These are phyloP conservation scores for Trachythela sp. DNA, from an alignment of 64 coral and sea anemone species.

Conservation along the genomic window DNA sequence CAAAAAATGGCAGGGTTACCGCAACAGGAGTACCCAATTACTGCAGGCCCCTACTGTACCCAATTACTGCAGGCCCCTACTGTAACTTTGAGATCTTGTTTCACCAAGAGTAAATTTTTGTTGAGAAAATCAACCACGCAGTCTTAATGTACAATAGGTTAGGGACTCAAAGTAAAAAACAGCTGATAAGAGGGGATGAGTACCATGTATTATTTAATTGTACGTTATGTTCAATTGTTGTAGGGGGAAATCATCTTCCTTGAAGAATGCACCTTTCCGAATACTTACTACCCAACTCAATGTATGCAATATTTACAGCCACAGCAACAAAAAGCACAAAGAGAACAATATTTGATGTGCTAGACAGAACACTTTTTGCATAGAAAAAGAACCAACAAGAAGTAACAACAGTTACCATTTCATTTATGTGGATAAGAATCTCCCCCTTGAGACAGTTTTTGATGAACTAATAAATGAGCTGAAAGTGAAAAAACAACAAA, in stretches of 20 bases:
- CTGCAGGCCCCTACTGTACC: too few species aligned
- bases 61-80: too few species aligned
- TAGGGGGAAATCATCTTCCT: background rate
- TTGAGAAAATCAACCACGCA: too few species aligned
- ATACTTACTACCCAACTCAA: background rate
- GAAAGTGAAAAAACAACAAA: background rate
- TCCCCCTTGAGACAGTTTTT: constrained; percentile 1
- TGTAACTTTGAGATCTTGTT: too few species aligned
- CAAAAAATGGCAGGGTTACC: too few species aligned
- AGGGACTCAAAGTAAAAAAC: background rate
- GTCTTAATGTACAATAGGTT: too few species aligned
- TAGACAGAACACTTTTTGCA: constrained; percentile 10
- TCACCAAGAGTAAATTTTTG: too few species aligned
- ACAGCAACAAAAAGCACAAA: constrained; percentile 23
- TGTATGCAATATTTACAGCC: constrained; percentile 13
- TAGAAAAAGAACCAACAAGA: constrained; percentile 19
- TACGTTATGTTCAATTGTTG: background rate
- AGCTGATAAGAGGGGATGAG: too few species aligned
- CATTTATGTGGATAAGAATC: constrained; percentile 18
- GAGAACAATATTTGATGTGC: constrained; percentile 16
- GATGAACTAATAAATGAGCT: constrained; percentile 1
- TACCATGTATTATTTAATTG: background rate
- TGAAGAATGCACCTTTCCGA: background rate
- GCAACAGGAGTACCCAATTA: too few species aligned
- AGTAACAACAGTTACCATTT: background rate